Evolutionary conservation across 2,113 vertebrate genomes (phyloP).

Genomic region (Aptenodytes patagonicus): DNA sequence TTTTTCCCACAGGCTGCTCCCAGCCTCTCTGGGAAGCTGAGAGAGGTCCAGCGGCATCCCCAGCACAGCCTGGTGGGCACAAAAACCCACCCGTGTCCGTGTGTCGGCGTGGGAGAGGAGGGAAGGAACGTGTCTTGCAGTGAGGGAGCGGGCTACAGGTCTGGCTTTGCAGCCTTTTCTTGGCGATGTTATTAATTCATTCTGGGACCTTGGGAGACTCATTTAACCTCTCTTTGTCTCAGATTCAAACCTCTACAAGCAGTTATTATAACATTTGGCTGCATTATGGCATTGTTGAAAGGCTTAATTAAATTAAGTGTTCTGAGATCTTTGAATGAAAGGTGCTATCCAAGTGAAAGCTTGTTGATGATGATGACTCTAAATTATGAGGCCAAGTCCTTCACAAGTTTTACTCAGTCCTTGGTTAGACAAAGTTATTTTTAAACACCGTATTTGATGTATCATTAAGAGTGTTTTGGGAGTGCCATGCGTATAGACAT

Average conservation of each 20-base stretch:
- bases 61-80: not conserved
- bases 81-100: accelerated
- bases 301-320: constrained; percentile 66
- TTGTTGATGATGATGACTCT: constrained; percentile 48
- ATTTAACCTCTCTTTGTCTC: constrained; percentile 67
- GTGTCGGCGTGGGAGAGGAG: not conserved
- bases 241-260: constrained; percentile 60
- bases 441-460: not conserved
- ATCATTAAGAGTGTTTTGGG: not conserved
- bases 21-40: not conserved
- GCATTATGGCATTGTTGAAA: constrained; percentile 60
- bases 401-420: constrained; percentile 14
- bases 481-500: not conserved
- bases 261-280: constrained; percentile 66
- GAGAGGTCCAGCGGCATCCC: not conserved
- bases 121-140: not conserved
- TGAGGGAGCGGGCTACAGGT: not conserved
- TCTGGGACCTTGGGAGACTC: constrained; percentile 56
- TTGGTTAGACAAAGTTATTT: constrained; percentile 26
- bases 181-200: constrained; percentile 45
- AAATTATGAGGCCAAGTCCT: constrained; percentile 18
- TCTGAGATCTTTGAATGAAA: constrained; percentile 58
- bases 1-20: not conserved
- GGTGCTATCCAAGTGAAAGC: constrained; percentile 61
- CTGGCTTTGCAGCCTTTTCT: constrained; percentile 12